A percentile compares a stretch with the other conserved stretches of the same genome.
These are phyloP conservation scores for Prolemur simus DNA, from an alignment of 2,113 vertebrate species.

Conservation along the genomic window DNA sequence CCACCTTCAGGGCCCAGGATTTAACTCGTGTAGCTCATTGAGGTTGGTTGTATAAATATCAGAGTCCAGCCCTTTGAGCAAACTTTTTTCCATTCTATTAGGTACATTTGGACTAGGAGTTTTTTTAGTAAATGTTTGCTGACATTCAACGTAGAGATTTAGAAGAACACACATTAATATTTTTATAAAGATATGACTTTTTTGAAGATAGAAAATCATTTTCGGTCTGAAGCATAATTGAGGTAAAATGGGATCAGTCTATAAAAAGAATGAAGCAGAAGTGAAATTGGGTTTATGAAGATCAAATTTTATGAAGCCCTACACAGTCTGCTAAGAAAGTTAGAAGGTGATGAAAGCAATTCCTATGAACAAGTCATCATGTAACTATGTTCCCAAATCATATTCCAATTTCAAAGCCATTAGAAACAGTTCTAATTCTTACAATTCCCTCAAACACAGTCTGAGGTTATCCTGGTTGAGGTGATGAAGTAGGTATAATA, in stretches of 20 bases:
- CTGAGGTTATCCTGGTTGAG: background rate
- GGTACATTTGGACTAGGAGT: background rate
- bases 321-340: background rate
- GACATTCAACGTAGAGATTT: background rate
- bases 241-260: background rate
- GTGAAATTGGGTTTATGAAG: background rate
- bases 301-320: background rate
- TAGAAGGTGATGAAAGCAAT: background rate
- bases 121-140: background rate
- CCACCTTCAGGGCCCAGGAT: background rate
- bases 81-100: background rate
- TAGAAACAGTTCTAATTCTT: background rate
- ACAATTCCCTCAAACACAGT: background rate
- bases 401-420: background rate
- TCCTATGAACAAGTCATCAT: background rate
- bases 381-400: background rate
- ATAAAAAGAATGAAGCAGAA: background rate
- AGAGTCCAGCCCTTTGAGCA: background rate
- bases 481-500: background rate
- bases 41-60: background rate
- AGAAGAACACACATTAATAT: background rate
- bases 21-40: background rate
- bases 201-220: constrained; percentile 17
- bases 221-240: background rate
- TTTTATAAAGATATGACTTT: constrained; percentile 31